phyloP scores from a whole-genome alignment of 2,888 invertebrate genomes.

The Diarsia mendica region DNA sequence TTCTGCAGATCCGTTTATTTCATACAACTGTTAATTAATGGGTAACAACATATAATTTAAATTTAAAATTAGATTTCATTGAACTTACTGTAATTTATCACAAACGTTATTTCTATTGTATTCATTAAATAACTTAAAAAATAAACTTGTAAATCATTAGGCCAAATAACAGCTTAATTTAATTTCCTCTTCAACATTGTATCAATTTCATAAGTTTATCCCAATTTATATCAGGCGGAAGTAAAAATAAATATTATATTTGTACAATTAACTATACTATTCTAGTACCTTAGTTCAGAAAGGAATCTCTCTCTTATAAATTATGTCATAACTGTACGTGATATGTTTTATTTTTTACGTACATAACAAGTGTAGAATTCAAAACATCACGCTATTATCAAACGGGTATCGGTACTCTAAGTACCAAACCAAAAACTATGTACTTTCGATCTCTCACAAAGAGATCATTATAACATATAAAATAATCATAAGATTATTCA shows the following conservation, averaged over 20 bases:
- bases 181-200: constrained; percentile 2
- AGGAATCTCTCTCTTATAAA: constrained; percentile 26
- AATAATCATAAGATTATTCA: constrained; percentile 33
- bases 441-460: constrained; percentile 1
- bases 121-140: constrained; percentile 14
- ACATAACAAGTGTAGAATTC: constrained; percentile 29
- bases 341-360: constrained; percentile 40
- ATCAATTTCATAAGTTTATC: constrained; percentile 2
- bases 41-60: constrained; percentile 14
- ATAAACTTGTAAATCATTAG: constrained; percentile 10
- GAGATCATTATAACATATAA: constrained; percentile 47
- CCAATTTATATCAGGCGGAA: constrained; percentile 5
- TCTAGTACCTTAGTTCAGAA: constrained; percentile 7
- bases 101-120: constrained; percentile 3
- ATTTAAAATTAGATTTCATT: constrained; percentile 1
- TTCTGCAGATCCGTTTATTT: constrained; percentile 53
- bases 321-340: constrained; percentile 34
- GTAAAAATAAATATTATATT: constrained; percentile 10
- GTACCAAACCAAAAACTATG: constrained; percentile 6
- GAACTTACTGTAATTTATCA: constrained; percentile 17
- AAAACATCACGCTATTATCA: neutral
- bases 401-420: neutral
- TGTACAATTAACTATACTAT: constrained; percentile 17
- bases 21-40: constrained; percentile 40
- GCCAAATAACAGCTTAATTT: constrained; percentile 2